phyloP scores from a whole-genome alignment of 1,140 invertebrate species.

The Drosophila seguyi region DNA sequence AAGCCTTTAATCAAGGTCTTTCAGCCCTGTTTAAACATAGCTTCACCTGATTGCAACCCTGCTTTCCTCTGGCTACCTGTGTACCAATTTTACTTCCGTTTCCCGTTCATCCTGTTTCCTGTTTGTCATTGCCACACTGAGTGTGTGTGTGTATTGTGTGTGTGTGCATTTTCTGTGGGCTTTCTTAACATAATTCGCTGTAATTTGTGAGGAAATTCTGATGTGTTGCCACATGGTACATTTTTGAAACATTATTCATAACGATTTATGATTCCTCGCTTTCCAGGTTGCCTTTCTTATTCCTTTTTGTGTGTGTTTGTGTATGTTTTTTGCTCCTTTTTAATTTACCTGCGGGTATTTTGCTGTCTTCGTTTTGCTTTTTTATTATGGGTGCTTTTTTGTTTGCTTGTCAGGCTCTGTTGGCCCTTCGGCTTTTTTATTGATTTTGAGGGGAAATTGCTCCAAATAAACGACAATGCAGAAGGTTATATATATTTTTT shows the following conservation, averaged over 20 bases:
- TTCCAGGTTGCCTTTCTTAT: background rate
- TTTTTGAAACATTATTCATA: constrained; percentile 66
- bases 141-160: background rate
- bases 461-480: constrained; percentile 18
- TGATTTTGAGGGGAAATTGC: constrained; percentile 39
- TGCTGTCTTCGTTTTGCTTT: constrained; percentile 9
- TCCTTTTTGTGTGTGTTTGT: background rate
- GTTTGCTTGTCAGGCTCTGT: background rate
- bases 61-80: background rate
- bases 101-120: constrained; percentile 10
- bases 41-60: background rate
- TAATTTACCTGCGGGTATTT: constrained; percentile 51
- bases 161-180: constrained; percentile 1
- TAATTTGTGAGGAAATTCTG: constrained; percentile 49
- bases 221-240: constrained; percentile 41
- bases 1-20: no score
- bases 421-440: constrained; percentile 18
- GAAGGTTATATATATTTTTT: constrained; percentile 14
- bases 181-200: constrained; percentile 60
- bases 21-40: background rate
- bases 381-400: constrained; percentile 2
- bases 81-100: constrained; percentile 3
- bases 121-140: constrained; percentile 11
- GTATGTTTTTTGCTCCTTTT: constrained; percentile 7
- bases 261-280: constrained; percentile 44